phyloP scores from a whole-genome alignment of 2,888 invertebrate species.

The Geophilus truncorum region DNA sequence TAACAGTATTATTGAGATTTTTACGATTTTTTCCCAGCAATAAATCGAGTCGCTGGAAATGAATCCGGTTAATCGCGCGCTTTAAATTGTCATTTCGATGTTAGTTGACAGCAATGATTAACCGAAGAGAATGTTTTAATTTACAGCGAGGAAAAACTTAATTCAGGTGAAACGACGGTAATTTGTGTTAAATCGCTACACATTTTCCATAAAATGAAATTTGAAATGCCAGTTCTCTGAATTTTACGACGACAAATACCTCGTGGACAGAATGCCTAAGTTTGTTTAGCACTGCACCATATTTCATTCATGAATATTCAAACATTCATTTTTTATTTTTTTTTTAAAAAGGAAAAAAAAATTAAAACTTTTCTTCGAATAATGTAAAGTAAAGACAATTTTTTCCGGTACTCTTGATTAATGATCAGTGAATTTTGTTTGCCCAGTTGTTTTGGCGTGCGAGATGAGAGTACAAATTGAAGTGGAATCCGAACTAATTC shows the following conservation, averaged over 20 bases:
- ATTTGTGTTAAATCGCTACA: constrained; percentile 4
- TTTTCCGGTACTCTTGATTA: not conserved
- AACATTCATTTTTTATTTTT: not conserved
- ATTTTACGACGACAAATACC: not conserved
- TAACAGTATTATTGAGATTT: not conserved
- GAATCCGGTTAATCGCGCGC: not conserved
- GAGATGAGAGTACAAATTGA: not conserved
- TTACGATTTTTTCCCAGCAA: not conserved
- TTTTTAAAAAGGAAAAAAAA: not conserved
- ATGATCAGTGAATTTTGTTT: not conserved
- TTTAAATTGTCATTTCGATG: not conserved
- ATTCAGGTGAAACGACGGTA: constrained; percentile 10
- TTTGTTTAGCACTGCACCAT: not conserved
- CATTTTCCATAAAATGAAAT: not conserved
- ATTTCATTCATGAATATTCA: not conserved
- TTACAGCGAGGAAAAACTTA: constrained; percentile 13
- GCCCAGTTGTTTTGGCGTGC: not conserved
- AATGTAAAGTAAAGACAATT: too few relatives aligned
- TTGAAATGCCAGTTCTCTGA: not conserved
- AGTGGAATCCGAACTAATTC: not conserved
- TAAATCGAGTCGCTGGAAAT: not conserved
- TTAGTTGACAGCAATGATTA: constrained; percentile 1
- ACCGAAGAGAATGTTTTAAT: not conserved
- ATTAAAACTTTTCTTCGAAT: too few relatives aligned
- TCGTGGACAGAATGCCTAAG: not conserved